These are phyloP conservation scores for Drosophila lacicola DNA, from an alignment of 2,888 invertebrate species.

Conservation along the genomic window DNA sequence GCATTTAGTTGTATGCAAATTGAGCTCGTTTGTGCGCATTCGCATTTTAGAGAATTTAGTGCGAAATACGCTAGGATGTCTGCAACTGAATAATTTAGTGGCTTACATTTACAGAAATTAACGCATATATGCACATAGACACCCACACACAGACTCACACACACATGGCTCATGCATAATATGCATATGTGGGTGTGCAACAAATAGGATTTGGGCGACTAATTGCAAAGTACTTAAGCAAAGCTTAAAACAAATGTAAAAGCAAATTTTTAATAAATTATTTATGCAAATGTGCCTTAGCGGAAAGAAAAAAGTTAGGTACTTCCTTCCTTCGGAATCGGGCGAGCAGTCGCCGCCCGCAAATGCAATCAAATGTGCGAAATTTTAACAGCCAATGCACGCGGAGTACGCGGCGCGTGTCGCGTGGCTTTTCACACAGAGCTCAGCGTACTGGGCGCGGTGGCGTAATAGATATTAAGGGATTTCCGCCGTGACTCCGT, in stretches of 20 bases:
- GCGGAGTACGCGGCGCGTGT: conserved; percentile 39
- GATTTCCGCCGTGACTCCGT: conserved; percentile 50
- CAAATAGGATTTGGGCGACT: conserved; percentile 82
- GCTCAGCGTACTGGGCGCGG: conserved; percentile 35
- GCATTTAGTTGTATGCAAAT: conserved; percentile 78
- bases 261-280: conserved; percentile 82
- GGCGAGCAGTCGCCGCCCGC: neutral
- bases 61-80: conserved; percentile 68
- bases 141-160: conserved; percentile 18
- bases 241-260: conserved; percentile 82
- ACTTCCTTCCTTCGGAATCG: conserved; percentile 1
- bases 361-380: conserved; percentile 53
- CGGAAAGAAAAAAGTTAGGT: conserved; percentile 13
- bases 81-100: conserved; percentile 74
- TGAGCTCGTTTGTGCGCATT: conserved; percentile 27
- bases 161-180: conserved; percentile 28
- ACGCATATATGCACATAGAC: conserved; percentile 45
- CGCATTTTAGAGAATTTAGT: conserved; percentile 33
- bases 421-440: conserved; percentile 64
- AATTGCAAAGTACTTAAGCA: conserved; percentile 84
- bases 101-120: conserved; percentile 80
- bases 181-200: conserved; percentile 43
- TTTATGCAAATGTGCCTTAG: conserved; percentile 68
- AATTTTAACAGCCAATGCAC: conserved; percentile 8
- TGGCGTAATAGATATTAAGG: conserved; percentile 74